phyloP scores from a whole-genome alignment of 2,797 vertebrate species.

The Mastacembelus armatus region DNA sequence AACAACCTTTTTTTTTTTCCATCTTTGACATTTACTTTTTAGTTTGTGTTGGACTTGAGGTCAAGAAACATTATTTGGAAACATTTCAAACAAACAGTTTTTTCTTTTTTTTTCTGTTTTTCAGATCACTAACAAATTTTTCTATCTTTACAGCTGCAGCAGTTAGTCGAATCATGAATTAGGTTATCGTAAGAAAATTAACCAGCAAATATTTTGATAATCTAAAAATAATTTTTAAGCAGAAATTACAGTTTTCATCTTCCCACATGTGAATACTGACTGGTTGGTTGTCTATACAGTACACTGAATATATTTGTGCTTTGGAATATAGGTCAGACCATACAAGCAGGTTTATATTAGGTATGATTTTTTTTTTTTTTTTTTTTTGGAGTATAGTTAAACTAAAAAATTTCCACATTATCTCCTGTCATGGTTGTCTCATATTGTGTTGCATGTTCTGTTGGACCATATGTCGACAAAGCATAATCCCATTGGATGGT shows the following conservation, averaged over 20 bases:
- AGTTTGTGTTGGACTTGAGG: conserved; percentile 49
- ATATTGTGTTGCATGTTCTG: conserved; percentile 35
- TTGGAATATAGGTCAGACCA: background rate
- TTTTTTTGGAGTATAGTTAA: too few relatives aligned
- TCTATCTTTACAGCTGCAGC: background rate
- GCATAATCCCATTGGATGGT: conserved; percentile 28
- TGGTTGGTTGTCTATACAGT: background rate
- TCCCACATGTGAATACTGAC: background rate
- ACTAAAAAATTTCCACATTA: too few relatives aligned
- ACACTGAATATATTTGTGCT: background rate
- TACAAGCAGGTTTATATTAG: too few relatives aligned
- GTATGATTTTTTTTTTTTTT: too few relatives aligned
- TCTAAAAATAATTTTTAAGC: background rate
- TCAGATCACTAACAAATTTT: background rate
- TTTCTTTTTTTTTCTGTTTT: conserved; percentile 15
- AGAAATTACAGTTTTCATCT: background rate
- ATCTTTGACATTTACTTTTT: conserved; percentile 50
- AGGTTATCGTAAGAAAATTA: background rate
- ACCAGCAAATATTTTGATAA: background rate
- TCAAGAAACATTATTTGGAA: conserved; percentile 30
- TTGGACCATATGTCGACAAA: conserved; percentile 40
- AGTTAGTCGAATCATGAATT: background rate
- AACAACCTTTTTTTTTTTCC: conserved; percentile 51
- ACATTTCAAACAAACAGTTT: conserved; percentile 32
- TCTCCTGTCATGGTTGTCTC: conserved; percentile 19